phyloP scores from a whole-genome alignment of 2,888 invertebrate species.

The Formica aserva region DNA sequence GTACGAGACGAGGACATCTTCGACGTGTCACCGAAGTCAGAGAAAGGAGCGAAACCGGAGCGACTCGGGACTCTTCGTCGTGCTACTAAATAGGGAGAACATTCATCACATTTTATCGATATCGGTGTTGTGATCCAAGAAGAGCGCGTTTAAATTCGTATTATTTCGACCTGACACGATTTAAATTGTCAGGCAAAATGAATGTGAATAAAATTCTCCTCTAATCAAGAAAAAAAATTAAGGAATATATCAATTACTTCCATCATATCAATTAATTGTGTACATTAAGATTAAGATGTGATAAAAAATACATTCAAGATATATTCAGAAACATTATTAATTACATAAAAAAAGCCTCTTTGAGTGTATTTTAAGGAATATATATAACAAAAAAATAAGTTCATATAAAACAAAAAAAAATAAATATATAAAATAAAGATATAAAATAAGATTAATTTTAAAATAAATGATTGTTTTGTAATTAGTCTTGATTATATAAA shows the following conservation, averaged over 20 bases:
- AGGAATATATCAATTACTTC: background rate
- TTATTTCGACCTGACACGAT: constrained; percentile 19
- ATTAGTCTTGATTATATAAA: background rate
- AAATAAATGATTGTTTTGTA: background rate
- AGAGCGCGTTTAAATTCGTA: background rate
- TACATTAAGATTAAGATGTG: background rate
- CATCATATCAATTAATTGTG: constrained; percentile 4
- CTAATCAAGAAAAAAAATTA: background rate
- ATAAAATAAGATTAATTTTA: background rate
- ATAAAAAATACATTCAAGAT: background rate
- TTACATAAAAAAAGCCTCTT: background rate
- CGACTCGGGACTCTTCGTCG: background rate
- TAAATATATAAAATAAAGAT: too few species aligned
- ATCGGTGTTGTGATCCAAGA: constrained; percentile 28
- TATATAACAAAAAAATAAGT: background rate
- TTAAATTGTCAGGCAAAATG: constrained; percentile 36
- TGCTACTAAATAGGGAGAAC: constrained; percentile 29
- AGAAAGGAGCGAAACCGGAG: constrained; percentile 33
- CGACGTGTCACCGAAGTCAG: constrained; percentile 27
- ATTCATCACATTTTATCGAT: constrained; percentile 39
- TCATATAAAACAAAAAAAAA: background rate
- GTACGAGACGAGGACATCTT: constrained; percentile 19
- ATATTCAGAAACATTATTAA: background rate
- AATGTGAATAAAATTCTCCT: constrained; percentile 43
- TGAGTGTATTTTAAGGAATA: background rate